Percentiles rank a stretch among this genome's conserved stretches.
phyloP scores from a whole-genome alignment of 2,113 vertebrate genomes.

The Meriones unguiculatus region DNA sequence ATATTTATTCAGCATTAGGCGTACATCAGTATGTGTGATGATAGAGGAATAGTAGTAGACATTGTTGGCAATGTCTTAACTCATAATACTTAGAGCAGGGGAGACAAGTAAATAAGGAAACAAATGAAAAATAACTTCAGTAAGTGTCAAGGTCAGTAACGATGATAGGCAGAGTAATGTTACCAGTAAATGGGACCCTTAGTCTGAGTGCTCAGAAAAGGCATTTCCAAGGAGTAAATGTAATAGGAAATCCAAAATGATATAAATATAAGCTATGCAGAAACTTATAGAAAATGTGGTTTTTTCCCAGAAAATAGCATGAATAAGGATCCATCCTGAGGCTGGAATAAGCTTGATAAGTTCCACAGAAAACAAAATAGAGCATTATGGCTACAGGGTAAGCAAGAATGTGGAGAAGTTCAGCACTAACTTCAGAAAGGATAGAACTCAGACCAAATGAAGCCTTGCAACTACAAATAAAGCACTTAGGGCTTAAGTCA shows the following conservation, averaged over 20 bases:
- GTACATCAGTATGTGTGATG: not conserved
- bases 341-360: not conserved
- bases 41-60: not conserved
- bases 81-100: not conserved
- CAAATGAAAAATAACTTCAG: not conserved
- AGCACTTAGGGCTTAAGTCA: not conserved
- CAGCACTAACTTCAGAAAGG: not conserved
- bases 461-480: not conserved
- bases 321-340: not conserved
- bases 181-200: not conserved
- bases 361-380: not conserved
- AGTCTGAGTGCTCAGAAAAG: not conserved
- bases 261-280: not conserved
- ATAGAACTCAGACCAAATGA: not conserved
- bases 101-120: not conserved
- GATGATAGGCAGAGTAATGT: not conserved
- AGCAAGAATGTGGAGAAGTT: not conserved
- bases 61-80: not conserved
- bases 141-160: not conserved
- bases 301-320: not conserved
- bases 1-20: not conserved
- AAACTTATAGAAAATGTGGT: not conserved
- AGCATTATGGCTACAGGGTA: not conserved
- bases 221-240: not conserved
- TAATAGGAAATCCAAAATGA: constrained; percentile 10